These are phyloP conservation scores for Phylloscopus trochiloides DNA, from an alignment of 2,113 vertebrate species.

Conservation along the genomic window DNA sequence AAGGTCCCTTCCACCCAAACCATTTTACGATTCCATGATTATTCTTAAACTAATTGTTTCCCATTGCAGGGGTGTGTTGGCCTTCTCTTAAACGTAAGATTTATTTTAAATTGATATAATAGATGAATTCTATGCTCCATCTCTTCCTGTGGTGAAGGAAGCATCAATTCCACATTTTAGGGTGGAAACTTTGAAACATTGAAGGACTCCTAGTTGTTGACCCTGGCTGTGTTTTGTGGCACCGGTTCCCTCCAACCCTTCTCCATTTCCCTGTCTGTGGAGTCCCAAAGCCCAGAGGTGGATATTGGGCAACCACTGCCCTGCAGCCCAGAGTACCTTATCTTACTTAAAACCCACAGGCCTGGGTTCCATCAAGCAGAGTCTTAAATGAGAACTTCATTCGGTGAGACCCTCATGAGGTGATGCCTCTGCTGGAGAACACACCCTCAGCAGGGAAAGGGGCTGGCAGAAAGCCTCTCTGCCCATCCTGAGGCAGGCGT, in stretches of 20 bases:
- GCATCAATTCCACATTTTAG: background rate
- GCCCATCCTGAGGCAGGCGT: background rate
- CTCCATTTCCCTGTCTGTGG: background rate
- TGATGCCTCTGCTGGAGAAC: background rate
- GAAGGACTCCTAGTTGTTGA: fast-evolving
- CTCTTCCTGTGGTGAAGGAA: background rate
- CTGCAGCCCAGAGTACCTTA: background rate
- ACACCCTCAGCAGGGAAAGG: background rate
- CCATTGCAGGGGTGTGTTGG: fast-evolving
- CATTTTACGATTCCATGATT: background rate
- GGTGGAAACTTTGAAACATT: background rate
- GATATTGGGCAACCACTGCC: background rate
- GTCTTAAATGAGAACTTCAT: background rate
- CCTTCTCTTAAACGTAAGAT: background rate
- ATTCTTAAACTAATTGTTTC: background rate
- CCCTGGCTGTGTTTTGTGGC: background rate
- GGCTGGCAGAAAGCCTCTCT: background rate
- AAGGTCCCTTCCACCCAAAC: background rate
- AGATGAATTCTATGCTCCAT: background rate
- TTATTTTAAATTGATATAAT: background rate
- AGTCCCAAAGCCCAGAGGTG: fast-evolving
- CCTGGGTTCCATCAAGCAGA: background rate
- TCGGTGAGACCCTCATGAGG: background rate
- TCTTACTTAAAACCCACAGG: background rate
- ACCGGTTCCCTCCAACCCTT: background rate